A percentile compares a stretch with the other conserved stretches of the same genome.
Conservation (phyloP, 1,140 invertebrate species). For the Bombus waltoni region DNA sequence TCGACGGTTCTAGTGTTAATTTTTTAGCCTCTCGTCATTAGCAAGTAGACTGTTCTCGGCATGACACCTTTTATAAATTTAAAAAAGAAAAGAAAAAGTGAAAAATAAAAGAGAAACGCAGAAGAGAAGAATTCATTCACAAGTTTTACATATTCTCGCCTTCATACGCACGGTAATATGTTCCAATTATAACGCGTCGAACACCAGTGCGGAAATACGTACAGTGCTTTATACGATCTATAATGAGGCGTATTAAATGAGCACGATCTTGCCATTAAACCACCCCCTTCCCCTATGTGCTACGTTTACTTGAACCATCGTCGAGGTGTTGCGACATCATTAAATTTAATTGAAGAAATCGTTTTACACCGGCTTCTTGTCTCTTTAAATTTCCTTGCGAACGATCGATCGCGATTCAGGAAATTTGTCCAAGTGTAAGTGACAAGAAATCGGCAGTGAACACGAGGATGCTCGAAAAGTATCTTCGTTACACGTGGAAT, state of each 20-base stretch:
- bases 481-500: conserved; percentile 1
- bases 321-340: conserved; percentile 25
- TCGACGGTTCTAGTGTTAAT: neutral
- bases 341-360: conserved; percentile 50
- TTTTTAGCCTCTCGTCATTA: neutral
- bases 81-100: too few relatives aligned
- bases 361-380: conserved; percentile 17
- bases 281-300: neutral
- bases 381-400: neutral
- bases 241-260: conserved; percentile 44
- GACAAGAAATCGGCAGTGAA: neutral
- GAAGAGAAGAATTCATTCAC: neutral
- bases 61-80: too few relatives aligned
- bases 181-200: conserved; percentile 26
- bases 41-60: too few relatives aligned
- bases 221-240: conserved; percentile 3
- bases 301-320: neutral
- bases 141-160: neutral
- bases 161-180: neutral
- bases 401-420: conserved; percentile 9
- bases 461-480: neutral
- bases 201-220: neutral
- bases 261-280: neutral
- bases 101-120: neutral
- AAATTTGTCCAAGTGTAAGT: neutral